Conservation (phyloP, 1,140 invertebrate genomes). For the Drosophila pachea region DNA sequence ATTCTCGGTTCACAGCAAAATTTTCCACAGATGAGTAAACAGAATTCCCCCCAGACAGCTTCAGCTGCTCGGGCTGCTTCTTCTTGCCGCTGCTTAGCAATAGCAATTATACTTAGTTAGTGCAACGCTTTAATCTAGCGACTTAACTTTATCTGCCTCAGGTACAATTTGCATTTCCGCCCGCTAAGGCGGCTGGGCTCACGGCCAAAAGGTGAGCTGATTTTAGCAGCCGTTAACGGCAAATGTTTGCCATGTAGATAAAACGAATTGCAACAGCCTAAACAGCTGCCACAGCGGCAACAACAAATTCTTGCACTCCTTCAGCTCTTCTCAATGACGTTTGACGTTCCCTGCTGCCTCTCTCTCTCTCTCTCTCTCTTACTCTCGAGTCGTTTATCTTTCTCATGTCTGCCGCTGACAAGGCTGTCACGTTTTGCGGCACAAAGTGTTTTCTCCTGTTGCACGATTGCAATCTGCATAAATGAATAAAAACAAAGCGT, state of each 20-base stretch:
- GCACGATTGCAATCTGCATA: conserved; percentile 56
- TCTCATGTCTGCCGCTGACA: conserved; percentile 36
- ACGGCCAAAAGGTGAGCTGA: conserved; percentile 4
- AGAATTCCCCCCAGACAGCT: too few species aligned
- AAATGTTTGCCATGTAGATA: neutral
- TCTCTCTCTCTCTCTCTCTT: neutral
- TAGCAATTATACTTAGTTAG: too few species aligned
- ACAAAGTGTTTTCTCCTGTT: conserved; percentile 52
- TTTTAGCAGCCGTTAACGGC: conserved; percentile 18
- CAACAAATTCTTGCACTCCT: conserved; percentile 12
- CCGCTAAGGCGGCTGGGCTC: conserved; percentile 4
- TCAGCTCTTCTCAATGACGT: too few species aligned
- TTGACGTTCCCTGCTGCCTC: neutral
- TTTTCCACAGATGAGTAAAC: too few species aligned
- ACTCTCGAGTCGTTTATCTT: conserved; percentile 7
- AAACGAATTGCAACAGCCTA: neutral
- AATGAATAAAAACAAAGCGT: conserved; percentile 30
- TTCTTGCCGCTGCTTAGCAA: too few species aligned
- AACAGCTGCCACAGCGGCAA: conserved; percentile 19
- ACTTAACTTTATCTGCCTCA: neutral
- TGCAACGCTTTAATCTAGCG: neutral
- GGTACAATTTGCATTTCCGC: conserved; percentile 1
- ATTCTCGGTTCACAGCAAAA: too few species aligned
- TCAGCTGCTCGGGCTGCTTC: too few species aligned
- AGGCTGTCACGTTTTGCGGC: conserved; percentile 51